Conservation (phyloP, 2,797 vertebrate species). For the Sebastes variabilis region DNA sequence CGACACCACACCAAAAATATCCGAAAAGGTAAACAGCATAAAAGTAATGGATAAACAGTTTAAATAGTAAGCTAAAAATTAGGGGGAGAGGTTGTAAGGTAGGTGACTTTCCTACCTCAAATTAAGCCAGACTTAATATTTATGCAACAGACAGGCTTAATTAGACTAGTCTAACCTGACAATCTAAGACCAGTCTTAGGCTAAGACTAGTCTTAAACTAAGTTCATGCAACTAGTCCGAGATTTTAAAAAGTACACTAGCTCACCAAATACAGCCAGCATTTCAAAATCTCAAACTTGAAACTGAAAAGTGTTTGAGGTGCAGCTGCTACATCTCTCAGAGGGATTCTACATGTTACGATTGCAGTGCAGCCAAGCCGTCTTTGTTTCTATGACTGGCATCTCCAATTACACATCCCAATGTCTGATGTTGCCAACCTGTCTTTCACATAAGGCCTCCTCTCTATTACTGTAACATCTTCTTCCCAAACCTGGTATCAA, state of each 20-base stretch:
- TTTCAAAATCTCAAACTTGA: background rate
- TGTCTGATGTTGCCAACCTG: slow-evolving; percentile 28
- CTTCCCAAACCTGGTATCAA: slow-evolving; percentile 31
- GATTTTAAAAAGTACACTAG: background rate
- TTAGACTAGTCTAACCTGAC: too few species aligned
- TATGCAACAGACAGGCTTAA: too few species aligned
- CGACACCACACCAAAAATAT: too few species aligned
- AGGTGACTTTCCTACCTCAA: too few species aligned
- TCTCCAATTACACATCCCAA: slow-evolving; percentile 28
- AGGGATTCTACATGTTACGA: background rate
- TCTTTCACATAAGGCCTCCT: slow-evolving; percentile 28
- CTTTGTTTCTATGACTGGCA: background rate
- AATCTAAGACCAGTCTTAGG: too few species aligned
- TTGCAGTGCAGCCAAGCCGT: background rate
- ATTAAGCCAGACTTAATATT: too few species aligned
- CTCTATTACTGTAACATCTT: slow-evolving; percentile 6
- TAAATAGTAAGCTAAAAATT: too few species aligned
- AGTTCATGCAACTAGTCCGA: too few species aligned
- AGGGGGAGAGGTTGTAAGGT: too few species aligned
- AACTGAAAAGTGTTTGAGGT: background rate
- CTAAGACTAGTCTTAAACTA: too few species aligned
- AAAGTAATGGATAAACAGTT: too few species aligned
- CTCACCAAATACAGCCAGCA: background rate
- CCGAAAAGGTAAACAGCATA: too few species aligned
- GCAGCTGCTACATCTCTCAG: background rate